Evolutionary conservation across 2,888 invertebrate species (phyloP), one percentile per base, ranked within the genome.

Genomic region (Xanthorhoe spadicearia): DNA sequence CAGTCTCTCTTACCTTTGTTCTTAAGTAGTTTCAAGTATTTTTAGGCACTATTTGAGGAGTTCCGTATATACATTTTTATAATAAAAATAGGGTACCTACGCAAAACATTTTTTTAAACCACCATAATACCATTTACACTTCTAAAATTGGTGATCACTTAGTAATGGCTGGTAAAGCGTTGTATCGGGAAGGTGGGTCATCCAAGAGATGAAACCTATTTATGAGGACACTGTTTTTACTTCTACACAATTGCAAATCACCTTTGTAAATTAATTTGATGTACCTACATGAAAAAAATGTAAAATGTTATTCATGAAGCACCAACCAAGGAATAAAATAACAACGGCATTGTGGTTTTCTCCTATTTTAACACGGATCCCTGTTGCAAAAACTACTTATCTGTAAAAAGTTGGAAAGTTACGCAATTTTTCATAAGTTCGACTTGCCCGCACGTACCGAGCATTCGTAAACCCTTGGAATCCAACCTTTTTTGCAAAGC

Each of bases 401-500:
- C 50, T 48, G 56, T 60, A 55, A 32, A 51, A 51, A 9, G 18
- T 49, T 64, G 23, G 13, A 61, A 68, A 64, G 63, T 64, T 57
- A 53, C 57, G 64, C 50, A 61, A 61, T 57, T 61, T 64, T 61
- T 68, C 61, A 68, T 64, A 68, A 68, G 57, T 68, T 64, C 57
- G 58, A 61, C 61, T 57, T 38, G 61, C 60, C 32, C 77, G 77
- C 82, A 84, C 85, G 85, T 83, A 81, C 74, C 68, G 69, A 71
- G 72, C 83, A 82, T 83, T 84, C 82, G 83, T 83, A 79, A 81
- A 81, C 66, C 75, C 75, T 69, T 74, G 73, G 71, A 75, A 74
- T 80, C 61, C 65, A 75, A 76, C 75, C 74, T 76, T 81, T n/a
- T 81, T 79, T 77, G 75, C 73, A 73, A 61, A 74, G 53, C 70